Percentiles rank a stretch among this genome's conserved stretches.
Evolutionary conservation across 2,888 invertebrate genomes (phyloP).

Genomic region (Stenotaenia linearis): DNA sequence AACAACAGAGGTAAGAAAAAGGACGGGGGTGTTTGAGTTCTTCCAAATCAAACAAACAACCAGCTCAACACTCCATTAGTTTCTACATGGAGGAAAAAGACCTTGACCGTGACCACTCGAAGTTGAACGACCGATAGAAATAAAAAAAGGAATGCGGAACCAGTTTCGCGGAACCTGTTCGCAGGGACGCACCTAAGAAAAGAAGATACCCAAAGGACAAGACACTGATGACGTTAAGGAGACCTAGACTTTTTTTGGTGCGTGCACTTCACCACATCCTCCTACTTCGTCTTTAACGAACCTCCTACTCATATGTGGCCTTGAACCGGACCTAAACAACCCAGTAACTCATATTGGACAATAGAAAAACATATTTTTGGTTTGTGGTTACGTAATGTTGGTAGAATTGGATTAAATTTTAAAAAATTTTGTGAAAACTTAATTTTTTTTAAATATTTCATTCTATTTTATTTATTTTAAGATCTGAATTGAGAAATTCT

Average conservation of each 20-base stretch:
- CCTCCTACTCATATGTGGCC: background rate
- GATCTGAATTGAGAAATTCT: no score
- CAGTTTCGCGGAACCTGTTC: background rate
- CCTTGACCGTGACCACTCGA: constrained; percentile 3
- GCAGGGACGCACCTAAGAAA: background rate
- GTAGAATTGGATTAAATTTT: no score
- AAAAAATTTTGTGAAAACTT: no score
- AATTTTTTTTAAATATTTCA: no score
- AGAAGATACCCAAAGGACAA: background rate
- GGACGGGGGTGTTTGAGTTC: background rate
- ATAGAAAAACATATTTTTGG: background rate
- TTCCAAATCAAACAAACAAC: background rate
- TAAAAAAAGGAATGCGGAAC: background rate
- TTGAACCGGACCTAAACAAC: constrained; percentile 7
- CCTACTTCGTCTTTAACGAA: background rate
- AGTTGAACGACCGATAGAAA: background rate
- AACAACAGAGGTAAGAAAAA: background rate
- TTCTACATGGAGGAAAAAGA: background rate
- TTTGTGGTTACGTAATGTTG: background rate
- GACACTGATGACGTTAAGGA: background rate
- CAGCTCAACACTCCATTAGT: constrained; percentile 19
- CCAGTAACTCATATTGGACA: constrained; percentile 2
- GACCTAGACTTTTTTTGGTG: background rate
- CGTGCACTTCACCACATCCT: background rate
- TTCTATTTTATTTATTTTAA: no score